These are phyloP conservation scores for Antechinus stuartii DNA, from an alignment of 2,113 vertebrate genomes.

Conservation along the genomic window DNA sequence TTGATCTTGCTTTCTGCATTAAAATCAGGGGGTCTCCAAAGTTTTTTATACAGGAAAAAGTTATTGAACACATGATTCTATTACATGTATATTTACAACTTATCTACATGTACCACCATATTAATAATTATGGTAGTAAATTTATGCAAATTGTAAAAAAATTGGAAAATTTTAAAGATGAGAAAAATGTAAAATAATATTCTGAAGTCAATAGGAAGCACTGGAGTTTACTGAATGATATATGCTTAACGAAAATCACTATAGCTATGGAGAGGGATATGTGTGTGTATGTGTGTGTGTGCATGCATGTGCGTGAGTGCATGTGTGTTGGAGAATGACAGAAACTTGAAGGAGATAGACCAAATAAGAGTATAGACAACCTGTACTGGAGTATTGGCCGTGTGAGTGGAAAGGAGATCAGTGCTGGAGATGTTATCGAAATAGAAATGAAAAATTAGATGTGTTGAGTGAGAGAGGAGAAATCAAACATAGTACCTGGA, in stretches of 20 bases:
- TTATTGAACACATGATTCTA: not conserved
- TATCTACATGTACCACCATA: not conserved
- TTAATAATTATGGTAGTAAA: not conserved
- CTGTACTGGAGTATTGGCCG: not conserved
- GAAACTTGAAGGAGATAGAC: no score
- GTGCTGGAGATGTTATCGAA: not conserved
- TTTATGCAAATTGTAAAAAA: not conserved
- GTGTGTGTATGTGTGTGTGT: no score
- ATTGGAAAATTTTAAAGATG: not conserved
- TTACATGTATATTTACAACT: no score
- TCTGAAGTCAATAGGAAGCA: not conserved
- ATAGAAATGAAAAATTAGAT: not conserved
- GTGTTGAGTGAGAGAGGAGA: not conserved
- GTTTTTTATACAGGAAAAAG: not conserved
- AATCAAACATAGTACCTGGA: not conserved
- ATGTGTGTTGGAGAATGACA: not conserved
- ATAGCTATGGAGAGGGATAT: not conserved
- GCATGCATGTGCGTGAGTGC: no score
- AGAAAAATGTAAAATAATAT: not conserved
- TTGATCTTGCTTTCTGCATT: not conserved
- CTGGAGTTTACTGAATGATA: not conserved
- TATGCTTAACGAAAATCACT: not conserved
- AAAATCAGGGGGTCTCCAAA: not conserved
- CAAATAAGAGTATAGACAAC: no score
- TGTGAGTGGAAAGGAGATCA: not conserved